Evolutionary conservation across 1,140 invertebrate species (phyloP).

Genomic region (Musca domestica): DNA sequence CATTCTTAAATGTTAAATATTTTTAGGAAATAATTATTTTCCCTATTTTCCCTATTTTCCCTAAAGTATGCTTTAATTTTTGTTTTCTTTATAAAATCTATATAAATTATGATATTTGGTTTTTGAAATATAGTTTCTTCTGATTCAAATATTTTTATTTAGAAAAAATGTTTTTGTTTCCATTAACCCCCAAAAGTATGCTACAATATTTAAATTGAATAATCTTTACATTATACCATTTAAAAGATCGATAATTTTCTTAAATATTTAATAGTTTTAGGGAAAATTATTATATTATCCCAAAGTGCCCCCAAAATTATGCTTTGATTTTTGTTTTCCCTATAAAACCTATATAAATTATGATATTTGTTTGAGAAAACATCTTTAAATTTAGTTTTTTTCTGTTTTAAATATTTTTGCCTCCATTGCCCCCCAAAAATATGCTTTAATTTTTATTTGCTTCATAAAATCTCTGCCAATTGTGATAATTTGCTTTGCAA

Average conservation of each 20-base stretch:
- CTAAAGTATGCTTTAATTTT: constrained; percentile 7
- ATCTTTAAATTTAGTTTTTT: background rate
- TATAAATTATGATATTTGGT: too few relatives aligned
- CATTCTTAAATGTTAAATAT: too few relatives aligned
- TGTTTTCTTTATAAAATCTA: background rate
- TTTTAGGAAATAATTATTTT: too few relatives aligned
- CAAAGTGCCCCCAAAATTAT: background rate
- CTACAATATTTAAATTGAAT: background rate
- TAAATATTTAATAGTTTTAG: background rate
- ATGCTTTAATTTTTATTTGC: background rate
- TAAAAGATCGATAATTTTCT: too few relatives aligned
- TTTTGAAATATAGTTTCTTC: too few relatives aligned
- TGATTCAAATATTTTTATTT: too few relatives aligned
- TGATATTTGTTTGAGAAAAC: too few relatives aligned
- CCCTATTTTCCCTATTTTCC: too few relatives aligned
- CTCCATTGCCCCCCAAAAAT: background rate
- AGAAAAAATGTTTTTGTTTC: constrained; percentile 20
- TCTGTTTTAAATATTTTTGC: too few relatives aligned
- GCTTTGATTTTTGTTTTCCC: background rate
- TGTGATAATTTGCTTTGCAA: background rate
- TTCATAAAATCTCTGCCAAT: too few relatives aligned
- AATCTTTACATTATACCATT: background rate
- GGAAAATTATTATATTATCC: background rate
- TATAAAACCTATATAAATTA: background rate
- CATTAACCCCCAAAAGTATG: background rate